Conservation (phyloP, 2,113 vertebrate species). For the Colinus virginianus region DNA sequence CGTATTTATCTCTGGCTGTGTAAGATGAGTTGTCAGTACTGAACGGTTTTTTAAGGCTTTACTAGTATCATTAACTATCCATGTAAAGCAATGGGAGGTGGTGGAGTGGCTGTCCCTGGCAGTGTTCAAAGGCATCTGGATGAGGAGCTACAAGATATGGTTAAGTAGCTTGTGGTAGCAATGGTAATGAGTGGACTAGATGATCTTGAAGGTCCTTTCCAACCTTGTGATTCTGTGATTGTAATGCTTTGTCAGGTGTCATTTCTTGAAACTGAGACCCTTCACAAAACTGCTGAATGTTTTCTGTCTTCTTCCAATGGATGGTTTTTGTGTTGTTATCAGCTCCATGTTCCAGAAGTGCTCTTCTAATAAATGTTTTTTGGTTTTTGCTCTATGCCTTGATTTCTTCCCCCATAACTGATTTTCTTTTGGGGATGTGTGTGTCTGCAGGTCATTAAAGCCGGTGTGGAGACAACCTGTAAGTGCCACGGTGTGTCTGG, state of each 20-base stretch:
- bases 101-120: no score
- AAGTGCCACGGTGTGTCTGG: constrained; percentile 97
- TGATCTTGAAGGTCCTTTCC: no score
- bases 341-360: neutral
- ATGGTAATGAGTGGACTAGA: no score
- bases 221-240: no score
- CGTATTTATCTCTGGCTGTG: rapidly evolving
- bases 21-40: neutral
- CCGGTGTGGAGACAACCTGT: constrained; percentile 96
- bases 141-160: no score
- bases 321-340: neutral
- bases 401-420: neutral
- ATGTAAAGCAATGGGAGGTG: neutral
- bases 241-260: neutral
- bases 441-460: constrained; percentile 90
- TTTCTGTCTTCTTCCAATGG: neutral
- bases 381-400: neutral
- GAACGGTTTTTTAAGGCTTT: neutral
- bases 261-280: neutral
- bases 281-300: neutral
- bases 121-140: no score
- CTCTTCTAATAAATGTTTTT: neutral
- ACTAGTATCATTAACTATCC: neutral
- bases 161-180: no score
- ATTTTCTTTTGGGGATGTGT: constrained; percentile 1